phyloP scores from a whole-genome alignment of 1,140 invertebrate species.

The Halictus rubicundus region DNA sequence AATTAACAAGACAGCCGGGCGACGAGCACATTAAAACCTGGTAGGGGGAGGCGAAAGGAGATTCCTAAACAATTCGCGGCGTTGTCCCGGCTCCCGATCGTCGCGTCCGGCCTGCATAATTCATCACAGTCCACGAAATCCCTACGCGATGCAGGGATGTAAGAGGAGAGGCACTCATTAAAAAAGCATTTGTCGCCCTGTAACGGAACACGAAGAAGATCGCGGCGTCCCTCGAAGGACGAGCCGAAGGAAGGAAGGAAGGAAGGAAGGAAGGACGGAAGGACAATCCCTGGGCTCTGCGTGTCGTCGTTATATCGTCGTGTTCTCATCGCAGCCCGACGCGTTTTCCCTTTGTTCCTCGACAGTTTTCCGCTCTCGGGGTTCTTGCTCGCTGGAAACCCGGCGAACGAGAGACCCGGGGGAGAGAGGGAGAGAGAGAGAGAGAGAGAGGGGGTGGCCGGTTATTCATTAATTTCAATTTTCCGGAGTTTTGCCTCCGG shows the following conservation, averaged over 20 bases:
- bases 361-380: conserved; percentile 65
- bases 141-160: neutral
- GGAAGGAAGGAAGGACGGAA: conserved; percentile 3
- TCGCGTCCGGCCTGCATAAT: conserved; percentile 43
- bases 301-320: conserved; percentile 38
- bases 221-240: conserved; percentile 17
- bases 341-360: conserved; percentile 65
- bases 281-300: neutral
- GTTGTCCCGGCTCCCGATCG: conserved; percentile 11
- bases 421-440: conserved; percentile 4
- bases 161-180: conserved; percentile 45
- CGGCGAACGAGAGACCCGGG: conserved; percentile 4
- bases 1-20: conserved; percentile 36
- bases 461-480: conserved; percentile 81
- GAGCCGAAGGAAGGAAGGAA: neutral
- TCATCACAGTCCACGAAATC: conserved; percentile 35
- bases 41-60: too few species aligned
- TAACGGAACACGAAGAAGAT: conserved; percentile 42
- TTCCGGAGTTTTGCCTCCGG: conserved; percentile 75
- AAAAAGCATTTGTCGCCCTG: conserved; percentile 59
- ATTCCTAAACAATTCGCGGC: conserved; percentile 14
- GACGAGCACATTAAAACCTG: neutral
- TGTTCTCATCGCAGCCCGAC: conserved; percentile 17
- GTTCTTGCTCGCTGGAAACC: conserved; percentile 49
- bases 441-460: conserved; percentile 33